Evolutionary conservation across 2,113 vertebrate genomes (phyloP), one percentile per base, ranked within the genome.

Genomic region (Amphiprion percula): DNA sequence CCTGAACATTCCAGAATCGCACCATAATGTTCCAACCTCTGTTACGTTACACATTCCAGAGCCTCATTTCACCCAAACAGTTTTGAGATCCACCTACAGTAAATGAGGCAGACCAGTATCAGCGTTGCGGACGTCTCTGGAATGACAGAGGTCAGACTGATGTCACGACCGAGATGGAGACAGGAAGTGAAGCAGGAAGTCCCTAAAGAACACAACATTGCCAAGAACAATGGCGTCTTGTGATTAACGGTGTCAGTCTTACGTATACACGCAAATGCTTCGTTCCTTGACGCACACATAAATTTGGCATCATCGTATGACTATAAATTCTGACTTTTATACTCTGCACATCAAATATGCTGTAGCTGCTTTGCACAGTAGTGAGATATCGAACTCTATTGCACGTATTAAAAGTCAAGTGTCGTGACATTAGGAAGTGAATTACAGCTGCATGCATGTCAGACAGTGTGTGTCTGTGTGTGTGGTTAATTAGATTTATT

Each of bases 141-240:
- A 12, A 53, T 65, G 15, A 5, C 10, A 23, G 46, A 56, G 80
- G 85, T 86, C 72, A 58, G 19, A 15, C 10, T 69, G 71, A 52
- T 56, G 74, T 75, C 74, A 58, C 16, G 0, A 56, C 79, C 61
- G 59, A 70, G 76, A 83, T 19, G 47, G 83, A 80, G 84, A 74
- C 83, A 88, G 92, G 92, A 93, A 85, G 83, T 17, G 39, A 33
- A 6, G 52, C 79, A 78, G 92, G 90, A 92, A 87, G 83, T 70
- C 30, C 23, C n/a, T 81, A 72, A 79, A 82, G 63, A 85, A 82
- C 55, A 84, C 78, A 85, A 84, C 72, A 60, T 74, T 4, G 15
- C 46, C 64, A 37, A 74, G 77, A 87, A 91, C 89, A 92, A 90
- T 90, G 47, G 77, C 37, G 24, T 70, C 49, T 44, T 58, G 53